Base-by-base conservation (phyloP, 2,113 vertebrate species). In the Erpornis zantholeuca region DNA sequence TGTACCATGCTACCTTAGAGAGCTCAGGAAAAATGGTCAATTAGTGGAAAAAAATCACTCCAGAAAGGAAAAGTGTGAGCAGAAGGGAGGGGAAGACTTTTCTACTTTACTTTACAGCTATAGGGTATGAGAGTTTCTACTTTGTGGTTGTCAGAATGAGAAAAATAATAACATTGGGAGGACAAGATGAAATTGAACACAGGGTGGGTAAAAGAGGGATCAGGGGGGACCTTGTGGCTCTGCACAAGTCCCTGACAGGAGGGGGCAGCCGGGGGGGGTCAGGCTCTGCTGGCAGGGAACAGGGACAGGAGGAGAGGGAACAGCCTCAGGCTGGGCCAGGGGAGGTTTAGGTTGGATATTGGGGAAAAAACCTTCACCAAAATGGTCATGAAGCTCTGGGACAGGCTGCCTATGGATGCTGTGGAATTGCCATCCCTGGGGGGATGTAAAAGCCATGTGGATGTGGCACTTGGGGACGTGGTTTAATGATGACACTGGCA, bases 231-330 rank as follows among this genome's bases (percentile, higher is more conserved):
- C 21, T 11, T 52, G 5, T 79, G 40, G 13, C 44, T 44, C 44
- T 44, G 44, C 44, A 44, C 44, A 44, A 44, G 8, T 50, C 10
- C 22, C 15, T 52, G 82, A 7, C 31, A 52, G 15, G 68, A 75
- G 44, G 21, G n/a, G 45, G 28, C 35, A 79, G 40, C 3, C 0
- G 0, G 18, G 21, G 38, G 20, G 10, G 1, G 0, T 56, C 0
- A 0, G 42, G 31, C 5, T 69, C 7, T 45, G 45, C 22, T 54
- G 14, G 7, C 17, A 56, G 17, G 11, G 38, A 82, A 44, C 13
- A 35, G 33, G 12, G 24, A 40, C 29, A 56, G 60, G 36, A 69
- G 6, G 22, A 80, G 50, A 60, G 45, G 45, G 31, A 83, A 49
- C 0, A 0, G 40, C 59, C 40, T 53, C 25, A 36, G 2, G 23